A percentile compares a stretch with the other conserved stretches of the same genome.
Evolutionary conservation across 2,797 vertebrate species (phyloP).

Genomic region (Cynopterus sphinx): DNA sequence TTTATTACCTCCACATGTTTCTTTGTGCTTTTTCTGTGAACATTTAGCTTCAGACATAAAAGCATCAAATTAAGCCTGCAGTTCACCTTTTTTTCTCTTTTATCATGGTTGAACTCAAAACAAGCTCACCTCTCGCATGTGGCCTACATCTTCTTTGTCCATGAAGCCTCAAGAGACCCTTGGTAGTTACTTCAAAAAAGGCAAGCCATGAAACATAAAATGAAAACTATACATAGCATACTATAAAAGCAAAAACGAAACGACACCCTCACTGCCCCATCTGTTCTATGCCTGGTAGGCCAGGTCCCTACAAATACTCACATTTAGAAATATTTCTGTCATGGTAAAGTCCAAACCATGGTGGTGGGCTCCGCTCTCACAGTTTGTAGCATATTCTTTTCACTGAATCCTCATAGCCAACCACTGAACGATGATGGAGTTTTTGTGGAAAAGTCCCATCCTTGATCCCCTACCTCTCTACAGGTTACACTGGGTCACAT

Average conservation of each 20-base stretch:
- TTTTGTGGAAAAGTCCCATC: not conserved
- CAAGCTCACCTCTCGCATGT: constrained; percentile 34
- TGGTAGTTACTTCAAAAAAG: not conserved
- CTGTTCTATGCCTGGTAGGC: not conserved
- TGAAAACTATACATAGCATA: not conserved
- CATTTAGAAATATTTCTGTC: not conserved
- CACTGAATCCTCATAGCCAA: not conserved
- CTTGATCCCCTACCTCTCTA: not conserved
- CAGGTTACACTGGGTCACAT: not conserved
- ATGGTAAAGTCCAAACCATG: fast-evolving
- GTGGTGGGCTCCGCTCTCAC: not conserved
- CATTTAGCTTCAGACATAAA: constrained; percentile 30
- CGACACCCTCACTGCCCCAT: not conserved
- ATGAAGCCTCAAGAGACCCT: not conserved
- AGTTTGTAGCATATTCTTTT: not conserved
- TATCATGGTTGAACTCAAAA: not conserved
- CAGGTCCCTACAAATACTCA: not conserved
- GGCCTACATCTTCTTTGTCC: not conserved
- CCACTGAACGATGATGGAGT: not conserved
- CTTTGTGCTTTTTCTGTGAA: constrained; percentile 31
- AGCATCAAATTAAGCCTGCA: constrained; percentile 1
- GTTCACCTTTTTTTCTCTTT: not conserved
- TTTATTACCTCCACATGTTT: not conserved
- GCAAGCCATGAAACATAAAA: constrained; percentile 8
- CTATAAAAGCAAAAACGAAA: not conserved